phyloP scores from a whole-genome alignment of 2,113 vertebrate genomes.

The Podarcis raffonei region DNA sequence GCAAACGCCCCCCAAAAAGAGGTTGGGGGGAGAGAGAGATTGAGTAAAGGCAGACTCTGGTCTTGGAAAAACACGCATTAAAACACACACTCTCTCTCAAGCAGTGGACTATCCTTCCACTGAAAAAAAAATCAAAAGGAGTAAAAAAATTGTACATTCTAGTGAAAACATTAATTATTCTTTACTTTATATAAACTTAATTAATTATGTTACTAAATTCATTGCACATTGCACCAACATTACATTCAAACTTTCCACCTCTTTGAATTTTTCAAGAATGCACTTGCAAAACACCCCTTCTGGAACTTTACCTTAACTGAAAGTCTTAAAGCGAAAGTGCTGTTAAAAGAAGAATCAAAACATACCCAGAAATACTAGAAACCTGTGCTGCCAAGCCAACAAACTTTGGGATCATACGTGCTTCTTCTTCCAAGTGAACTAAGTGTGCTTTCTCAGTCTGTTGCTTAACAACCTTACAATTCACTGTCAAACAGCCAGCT shows the following conservation, averaged over 20 bases:
- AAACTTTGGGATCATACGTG: background rate
- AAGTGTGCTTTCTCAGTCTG: background rate
- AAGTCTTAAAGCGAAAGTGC: background rate
- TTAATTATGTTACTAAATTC: background rate
- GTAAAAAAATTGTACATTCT: background rate
- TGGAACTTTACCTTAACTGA: background rate
- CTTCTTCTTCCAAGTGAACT: conserved; percentile 9
- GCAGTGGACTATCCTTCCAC: background rate
- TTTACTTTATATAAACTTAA: background rate
- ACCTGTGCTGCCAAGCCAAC: background rate
- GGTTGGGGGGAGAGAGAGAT: no score
- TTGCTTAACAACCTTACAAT: conserved; percentile 4
- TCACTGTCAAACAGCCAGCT: background rate
- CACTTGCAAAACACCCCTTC: background rate
- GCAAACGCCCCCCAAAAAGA: no score
- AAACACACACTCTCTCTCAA: background rate
- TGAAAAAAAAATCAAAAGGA: background rate
- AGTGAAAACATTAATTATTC: background rate
- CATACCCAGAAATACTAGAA: background rate
- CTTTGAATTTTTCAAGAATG: background rate
- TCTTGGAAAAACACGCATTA: no score
- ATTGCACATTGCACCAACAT: background rate
- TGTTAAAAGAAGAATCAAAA: conserved; percentile 13
- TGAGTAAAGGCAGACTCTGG: no score
- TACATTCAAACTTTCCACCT: background rate